These are phyloP conservation scores for Lepisosteus osseus DNA, from an alignment of 2,113 vertebrate genomes.

Conservation along the genomic window DNA sequence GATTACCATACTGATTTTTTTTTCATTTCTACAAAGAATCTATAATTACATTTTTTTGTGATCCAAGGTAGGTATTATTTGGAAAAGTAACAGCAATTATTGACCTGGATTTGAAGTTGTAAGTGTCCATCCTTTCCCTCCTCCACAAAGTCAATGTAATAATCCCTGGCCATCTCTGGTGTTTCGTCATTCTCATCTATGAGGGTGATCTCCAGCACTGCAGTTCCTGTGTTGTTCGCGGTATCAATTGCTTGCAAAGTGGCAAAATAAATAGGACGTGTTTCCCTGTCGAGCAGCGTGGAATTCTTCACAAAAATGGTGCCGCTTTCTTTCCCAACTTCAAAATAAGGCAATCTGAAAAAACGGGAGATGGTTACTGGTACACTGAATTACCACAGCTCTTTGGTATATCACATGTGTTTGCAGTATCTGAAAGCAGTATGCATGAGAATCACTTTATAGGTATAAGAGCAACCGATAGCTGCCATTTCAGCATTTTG, in stretches of 20 bases:
- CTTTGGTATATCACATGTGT: too few relatives aligned
- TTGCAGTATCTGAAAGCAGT: too few relatives aligned
- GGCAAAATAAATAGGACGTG: conserved; percentile 62
- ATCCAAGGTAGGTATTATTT: too few relatives aligned
- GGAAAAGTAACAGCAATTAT: background rate
- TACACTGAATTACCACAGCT: too few relatives aligned
- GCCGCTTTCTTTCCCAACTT: conserved; percentile 57
- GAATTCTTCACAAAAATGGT: conserved; percentile 58
- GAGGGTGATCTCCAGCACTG: conserved; percentile 71
- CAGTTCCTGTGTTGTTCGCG: conserved; percentile 45
- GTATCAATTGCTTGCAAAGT: conserved; percentile 81
- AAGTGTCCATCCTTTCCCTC: conserved; percentile 56
- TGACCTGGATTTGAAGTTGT: conserved; percentile 62
- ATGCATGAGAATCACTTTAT: too few relatives aligned
- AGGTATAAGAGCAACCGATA: too few relatives aligned
- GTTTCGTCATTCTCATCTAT: conserved; percentile 75
- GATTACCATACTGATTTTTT: too few relatives aligned
- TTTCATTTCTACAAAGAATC: too few relatives aligned
- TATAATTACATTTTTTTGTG: too few relatives aligned
- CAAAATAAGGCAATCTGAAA: conserved; percentile 64
- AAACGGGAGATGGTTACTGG: conserved; percentile 5
- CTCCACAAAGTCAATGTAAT: conserved; percentile 66
- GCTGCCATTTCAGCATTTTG: too few relatives aligned
- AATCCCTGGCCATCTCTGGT: conserved; percentile 58
- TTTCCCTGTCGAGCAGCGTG: conserved; percentile 72